phyloP scores from a whole-genome alignment of 2,113 vertebrate species.

The Paraplagusia blochii region DNA sequence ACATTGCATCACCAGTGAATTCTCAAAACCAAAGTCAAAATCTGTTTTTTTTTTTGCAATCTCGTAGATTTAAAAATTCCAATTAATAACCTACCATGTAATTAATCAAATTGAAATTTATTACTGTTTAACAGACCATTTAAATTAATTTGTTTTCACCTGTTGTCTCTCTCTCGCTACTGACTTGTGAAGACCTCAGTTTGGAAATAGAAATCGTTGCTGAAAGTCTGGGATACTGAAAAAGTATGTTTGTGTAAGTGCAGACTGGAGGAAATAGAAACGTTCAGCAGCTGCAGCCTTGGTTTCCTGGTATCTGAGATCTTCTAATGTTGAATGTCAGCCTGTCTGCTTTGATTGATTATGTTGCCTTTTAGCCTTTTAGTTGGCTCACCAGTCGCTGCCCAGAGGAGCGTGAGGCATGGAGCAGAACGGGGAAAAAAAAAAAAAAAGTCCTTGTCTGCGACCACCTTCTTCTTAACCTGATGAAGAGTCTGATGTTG shows the following conservation, averaged over 20 bases:
- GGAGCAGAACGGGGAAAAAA: conserved; percentile 32
- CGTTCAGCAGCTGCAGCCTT: conserved; percentile 14
- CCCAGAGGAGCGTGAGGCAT: conserved; percentile 40
- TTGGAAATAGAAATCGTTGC: neutral
- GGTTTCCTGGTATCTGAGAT: conserved; percentile 63
- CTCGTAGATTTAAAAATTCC: too few relatives aligned
- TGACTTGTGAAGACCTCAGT: neutral
- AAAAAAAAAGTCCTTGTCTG: conserved; percentile 31
- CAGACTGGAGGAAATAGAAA: neutral
- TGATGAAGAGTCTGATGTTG: conserved; percentile 37
- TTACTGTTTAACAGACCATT: neutral
- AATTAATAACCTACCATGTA: too few relatives aligned
- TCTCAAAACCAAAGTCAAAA: too few relatives aligned
- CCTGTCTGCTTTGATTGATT: conserved; percentile 68
- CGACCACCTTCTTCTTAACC: conserved; percentile 28
- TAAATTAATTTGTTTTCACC: neutral
- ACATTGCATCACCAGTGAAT: too few relatives aligned
- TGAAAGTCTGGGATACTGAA: too few relatives aligned
- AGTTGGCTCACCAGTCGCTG: conserved; percentile 50
- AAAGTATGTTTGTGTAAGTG: too few relatives aligned
- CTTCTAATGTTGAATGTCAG: conserved; percentile 64
- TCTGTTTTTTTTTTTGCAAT: too few relatives aligned
- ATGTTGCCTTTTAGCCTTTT: conserved; percentile 73
- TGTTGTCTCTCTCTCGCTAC: too few relatives aligned
- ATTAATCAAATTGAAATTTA: too few relatives aligned